Conservation (phyloP, 30 jellyfish, hydroid and myxozoan genomes). For the Cassiopea andromeda region DNA sequence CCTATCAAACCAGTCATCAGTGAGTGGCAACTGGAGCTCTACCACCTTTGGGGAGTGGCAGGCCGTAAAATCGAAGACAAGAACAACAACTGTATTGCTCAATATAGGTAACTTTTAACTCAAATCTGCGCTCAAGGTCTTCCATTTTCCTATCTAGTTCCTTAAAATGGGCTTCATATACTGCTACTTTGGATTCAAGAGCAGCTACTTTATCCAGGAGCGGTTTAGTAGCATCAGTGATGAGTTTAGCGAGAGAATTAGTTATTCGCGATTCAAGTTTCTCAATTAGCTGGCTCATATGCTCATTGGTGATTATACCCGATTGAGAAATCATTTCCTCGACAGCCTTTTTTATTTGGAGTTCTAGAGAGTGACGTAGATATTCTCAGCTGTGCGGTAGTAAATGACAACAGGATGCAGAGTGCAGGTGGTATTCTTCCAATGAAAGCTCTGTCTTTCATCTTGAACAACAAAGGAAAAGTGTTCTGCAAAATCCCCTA, state of each 20-base stretch:
- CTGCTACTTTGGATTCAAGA: not conserved
- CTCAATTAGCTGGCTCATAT: not conserved
- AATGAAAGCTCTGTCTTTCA: too few relatives aligned
- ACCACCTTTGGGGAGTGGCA: not conserved
- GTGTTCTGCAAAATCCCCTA: too few relatives aligned
- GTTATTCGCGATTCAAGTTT: not conserved
- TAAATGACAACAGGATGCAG: too few relatives aligned
- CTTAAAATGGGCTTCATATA: not conserved
- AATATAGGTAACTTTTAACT: not conserved
- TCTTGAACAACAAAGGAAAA: too few relatives aligned
- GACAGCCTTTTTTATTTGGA: not conserved
- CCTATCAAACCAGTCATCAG: not conserved
- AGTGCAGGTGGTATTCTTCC: too few relatives aligned
- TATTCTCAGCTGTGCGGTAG: too few relatives aligned
- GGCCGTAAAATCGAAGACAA: not conserved
- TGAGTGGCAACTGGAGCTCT: not conserved
- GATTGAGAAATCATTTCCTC: not conserved
- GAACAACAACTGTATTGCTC: not conserved
- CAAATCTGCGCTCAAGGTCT: not conserved
- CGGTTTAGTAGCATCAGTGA: not conserved
- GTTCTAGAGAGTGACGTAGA: not conserved
- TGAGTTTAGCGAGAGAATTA: not conserved
- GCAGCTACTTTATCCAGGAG: not conserved
- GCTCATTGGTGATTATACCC: not conserved
- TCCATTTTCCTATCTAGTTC: not conserved